A percentile compares a stretch with the other conserved stretches of the same genome.
Conservation (phyloP, 1,140 invertebrate genomes). For the Subanguina moxae region DNA sequence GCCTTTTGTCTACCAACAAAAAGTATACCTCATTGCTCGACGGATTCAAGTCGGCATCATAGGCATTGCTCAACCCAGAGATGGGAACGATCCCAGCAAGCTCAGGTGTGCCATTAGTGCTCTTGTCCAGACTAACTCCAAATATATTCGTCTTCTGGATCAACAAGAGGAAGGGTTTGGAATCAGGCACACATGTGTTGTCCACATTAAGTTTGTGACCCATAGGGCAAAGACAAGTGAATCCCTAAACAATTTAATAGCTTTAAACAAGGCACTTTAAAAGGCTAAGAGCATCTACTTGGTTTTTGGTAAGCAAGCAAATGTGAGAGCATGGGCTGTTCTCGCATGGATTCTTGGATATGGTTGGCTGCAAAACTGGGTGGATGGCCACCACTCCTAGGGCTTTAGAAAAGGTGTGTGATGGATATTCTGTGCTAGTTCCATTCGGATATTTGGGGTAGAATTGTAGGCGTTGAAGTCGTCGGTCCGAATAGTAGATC, state of each 20-base stretch:
- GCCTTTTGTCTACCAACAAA: too few species aligned
- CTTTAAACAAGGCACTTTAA: conserved; percentile 61
- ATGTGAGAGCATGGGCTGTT: conserved; percentile 79
- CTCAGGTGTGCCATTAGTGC: conserved; percentile 36
- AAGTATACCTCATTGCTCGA: conserved; percentile 71
- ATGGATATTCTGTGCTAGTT: conserved; percentile 60
- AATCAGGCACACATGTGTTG: conserved; percentile 58
- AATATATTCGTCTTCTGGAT: conserved; percentile 71
- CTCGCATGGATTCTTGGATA: conserved; percentile 73
- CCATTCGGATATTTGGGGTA: conserved; percentile 59
- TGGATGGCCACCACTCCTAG: conserved; percentile 89
- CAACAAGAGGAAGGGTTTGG: conserved; percentile 76
- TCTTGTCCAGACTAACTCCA: conserved; percentile 52
- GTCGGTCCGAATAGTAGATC: conserved; percentile 86
- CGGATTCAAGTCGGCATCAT: conserved; percentile 84
- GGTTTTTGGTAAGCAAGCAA: conserved; percentile 70
- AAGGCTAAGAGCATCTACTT: conserved; percentile 19
- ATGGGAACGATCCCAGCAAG: conserved; percentile 67
- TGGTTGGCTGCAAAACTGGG: conserved; percentile 77
- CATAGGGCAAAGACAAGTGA: conserved; percentile 82
- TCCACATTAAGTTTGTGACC: conserved; percentile 70
- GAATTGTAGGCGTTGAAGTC: conserved; percentile 56
- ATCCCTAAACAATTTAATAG: conserved; percentile 56
- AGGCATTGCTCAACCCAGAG: conserved; percentile 81
- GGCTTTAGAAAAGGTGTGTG: conserved; percentile 86